phyloP scores from a whole-genome alignment of 1,140 invertebrate species.

The Linepithema humile region DNA sequence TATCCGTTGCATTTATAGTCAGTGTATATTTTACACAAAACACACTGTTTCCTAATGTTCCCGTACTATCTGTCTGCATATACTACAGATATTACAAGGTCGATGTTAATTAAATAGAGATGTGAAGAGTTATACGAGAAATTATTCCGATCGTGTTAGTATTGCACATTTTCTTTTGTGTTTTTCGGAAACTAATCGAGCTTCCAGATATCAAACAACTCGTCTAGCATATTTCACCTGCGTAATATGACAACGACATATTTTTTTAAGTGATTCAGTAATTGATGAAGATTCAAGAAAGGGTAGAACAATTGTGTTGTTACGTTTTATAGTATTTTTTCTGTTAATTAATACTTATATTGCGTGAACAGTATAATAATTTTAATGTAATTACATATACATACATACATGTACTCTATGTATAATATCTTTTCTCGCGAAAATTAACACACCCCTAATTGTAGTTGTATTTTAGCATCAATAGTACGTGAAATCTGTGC shows the following conservation, averaged over 20 bases:
- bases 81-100: constrained; percentile 63
- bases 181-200: constrained; percentile 26
- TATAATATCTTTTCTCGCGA: not conserved
- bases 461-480: constrained; percentile 30
- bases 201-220: constrained; percentile 39
- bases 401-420: not conserved
- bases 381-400: not conserved
- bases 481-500: constrained; percentile 45
- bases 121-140: constrained; percentile 59
- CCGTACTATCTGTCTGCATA: constrained; percentile 71
- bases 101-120: constrained; percentile 70
- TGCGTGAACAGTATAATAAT: constrained; percentile 20
- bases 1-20: constrained; percentile 81
- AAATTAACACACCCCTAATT: constrained; percentile 56
- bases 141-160: not conserved
- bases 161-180: constrained; percentile 26
- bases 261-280: constrained; percentile 54
- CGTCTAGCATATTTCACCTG: constrained; percentile 1
- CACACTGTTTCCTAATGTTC: constrained; percentile 72
- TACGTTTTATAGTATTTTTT: constrained; percentile 28
- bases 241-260: constrained; percentile 30
- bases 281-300: constrained; percentile 39
- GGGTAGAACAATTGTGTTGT: not conserved
- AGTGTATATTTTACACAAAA: constrained; percentile 76
- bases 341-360: constrained; percentile 27